Evolutionary conservation across 2,888 invertebrate species (phyloP).

Genomic region (Mamestra brassicae): DNA sequence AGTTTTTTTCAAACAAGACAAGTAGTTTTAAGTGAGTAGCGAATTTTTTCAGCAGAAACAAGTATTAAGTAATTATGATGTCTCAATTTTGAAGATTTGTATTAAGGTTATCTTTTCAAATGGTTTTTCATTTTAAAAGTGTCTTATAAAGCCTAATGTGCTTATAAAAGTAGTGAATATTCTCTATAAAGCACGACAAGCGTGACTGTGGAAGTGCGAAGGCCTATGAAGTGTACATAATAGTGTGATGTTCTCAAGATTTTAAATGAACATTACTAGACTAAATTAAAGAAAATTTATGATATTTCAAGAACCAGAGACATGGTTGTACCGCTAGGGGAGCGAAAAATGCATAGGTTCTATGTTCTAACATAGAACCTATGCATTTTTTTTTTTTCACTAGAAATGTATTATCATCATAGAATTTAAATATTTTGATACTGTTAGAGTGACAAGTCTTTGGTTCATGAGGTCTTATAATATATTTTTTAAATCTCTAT

Average conservation of each 20-base stretch:
- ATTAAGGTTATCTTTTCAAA: not conserved
- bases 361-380: too few relatives aligned
- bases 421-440: not conserved
- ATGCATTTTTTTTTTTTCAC: too few relatives aligned
- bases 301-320: slow-evolving; percentile 37
- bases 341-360: too few relatives aligned
- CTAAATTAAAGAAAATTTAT: not conserved
- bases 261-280: slow-evolving; percentile 27
- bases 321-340: not conserved
- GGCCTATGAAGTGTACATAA: slow-evolving; percentile 69
- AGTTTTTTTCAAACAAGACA: not conserved
- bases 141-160: slow-evolving; percentile 26
- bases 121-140: not conserved
- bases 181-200: slow-evolving; percentile 70
- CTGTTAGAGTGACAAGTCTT: slow-evolving; percentile 4
- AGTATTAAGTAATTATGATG: too few relatives aligned
- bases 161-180: slow-evolving; percentile 24
- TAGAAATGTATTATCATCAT: too few relatives aligned
- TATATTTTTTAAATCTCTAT: slow-evolving; percentile 30
- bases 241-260: slow-evolving; percentile 16
- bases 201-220: slow-evolving; percentile 69
- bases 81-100: too few relatives aligned
- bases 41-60: not conserved
- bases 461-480: slow-evolving; percentile 16
- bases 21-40: not conserved